Evolutionary conservation across 92 coral and sea anemone species (phyloP).

Genomic region (Virgularia gustaviana): DNA sequence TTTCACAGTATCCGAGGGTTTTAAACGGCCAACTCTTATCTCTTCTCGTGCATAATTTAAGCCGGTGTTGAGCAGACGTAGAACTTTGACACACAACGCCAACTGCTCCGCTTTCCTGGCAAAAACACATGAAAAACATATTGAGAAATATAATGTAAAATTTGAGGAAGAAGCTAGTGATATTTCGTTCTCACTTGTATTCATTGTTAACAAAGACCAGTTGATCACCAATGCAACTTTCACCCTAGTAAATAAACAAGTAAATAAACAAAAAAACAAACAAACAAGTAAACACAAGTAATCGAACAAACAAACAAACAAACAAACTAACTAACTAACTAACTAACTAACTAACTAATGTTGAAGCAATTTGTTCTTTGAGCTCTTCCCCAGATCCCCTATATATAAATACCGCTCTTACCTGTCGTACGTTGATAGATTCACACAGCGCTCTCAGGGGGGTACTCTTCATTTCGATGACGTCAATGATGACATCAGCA

Average conservation of each 20-base stretch:
- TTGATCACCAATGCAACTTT: slow-evolving; percentile 81
- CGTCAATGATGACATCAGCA: slow-evolving; percentile 88
- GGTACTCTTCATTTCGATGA: slow-evolving; percentile 66
- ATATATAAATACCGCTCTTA: slow-evolving; percentile 4
- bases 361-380: neutral
- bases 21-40: slow-evolving; percentile 64
- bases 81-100: slow-evolving; percentile 77
- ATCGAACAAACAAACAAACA: too few relatives aligned
- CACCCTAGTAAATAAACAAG: slow-evolving; percentile 64
- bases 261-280: too few relatives aligned
- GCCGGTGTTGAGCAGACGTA: slow-evolving; percentile 68
- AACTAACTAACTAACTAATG: too few relatives aligned
- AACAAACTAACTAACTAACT: too few relatives aligned
- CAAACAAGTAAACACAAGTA: too few relatives aligned
- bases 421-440: slow-evolving; percentile 80
- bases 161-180: neutral
- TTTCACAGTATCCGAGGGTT: slow-evolving; percentile 89
- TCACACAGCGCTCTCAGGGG: slow-evolving; percentile 82
- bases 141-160: neutral
- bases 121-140: neutral
- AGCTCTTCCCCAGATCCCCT: neutral
- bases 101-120: slow-evolving; percentile 82
- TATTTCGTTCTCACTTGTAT: slow-evolving; percentile 58
- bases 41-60: slow-evolving; percentile 76
- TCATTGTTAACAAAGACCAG: slow-evolving; percentile 80